Base-by-base conservation (phyloP, 2,888 invertebrate genomes). In the Hemicrepidius hirtus region DNA sequence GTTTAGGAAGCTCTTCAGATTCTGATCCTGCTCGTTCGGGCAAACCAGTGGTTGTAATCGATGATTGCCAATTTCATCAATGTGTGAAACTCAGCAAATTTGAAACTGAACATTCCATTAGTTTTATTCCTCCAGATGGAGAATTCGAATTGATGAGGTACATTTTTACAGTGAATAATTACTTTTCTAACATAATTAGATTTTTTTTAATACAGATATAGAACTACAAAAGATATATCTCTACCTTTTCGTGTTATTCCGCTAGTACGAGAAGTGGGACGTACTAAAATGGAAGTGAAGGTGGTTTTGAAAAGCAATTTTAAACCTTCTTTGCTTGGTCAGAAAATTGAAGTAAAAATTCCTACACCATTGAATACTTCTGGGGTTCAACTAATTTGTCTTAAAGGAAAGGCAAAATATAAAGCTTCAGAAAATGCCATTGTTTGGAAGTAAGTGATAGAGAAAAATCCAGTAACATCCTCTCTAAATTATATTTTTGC, bases 351-450 rank as follows among this genome's bases (percentile, higher is more conserved):
- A 88, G 98, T 98, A 35, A 97, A 98, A 86, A 99, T 99, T 80
- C 99, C 99, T 1, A 99, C 99, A 0, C 99, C 99, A 3, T 89
- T 99, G 50, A 99, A 99, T 86, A 99, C 99, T 0, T 98, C 98
- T 62, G 99, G 99, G 0, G 99, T 99, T 1, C 99, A 99, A 84
- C 90, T 99, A 79, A 98, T 99, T 82, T 99, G 99, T 84, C 91
- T 99, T 85, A 99, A 99, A 86, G 99, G 99, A 3, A 99, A 99
- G 85, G 99, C 99, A 40, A 99, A 99, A 86, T 99, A 99, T 86
- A 99, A 99, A 88, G 97, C 99, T 0, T 98, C 98, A 0, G 99
- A 99, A 88, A 99, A 99, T 86, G 99, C 99, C 62, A 99, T 99
- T 81, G 94, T 95, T 32, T 95, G 95, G 94, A 88, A 87, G 78